Conservation (phyloP, 2,888 invertebrate genomes). For the Lasioglossum marginatum region DNA sequence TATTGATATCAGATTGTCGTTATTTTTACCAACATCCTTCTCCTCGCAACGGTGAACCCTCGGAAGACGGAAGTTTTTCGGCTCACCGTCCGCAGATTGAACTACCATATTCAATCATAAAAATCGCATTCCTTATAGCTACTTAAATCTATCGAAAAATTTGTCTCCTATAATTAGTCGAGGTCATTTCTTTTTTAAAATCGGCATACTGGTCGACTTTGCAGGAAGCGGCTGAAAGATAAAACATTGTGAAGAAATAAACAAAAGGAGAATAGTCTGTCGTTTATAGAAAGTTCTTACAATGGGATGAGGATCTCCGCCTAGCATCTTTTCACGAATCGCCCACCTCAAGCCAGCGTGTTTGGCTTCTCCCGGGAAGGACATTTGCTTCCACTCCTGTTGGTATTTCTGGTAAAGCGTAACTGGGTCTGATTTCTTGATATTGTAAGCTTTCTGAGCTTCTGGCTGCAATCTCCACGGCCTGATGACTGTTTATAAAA, state of each 20-base stretch:
- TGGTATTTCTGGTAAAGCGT: conserved; percentile 91
- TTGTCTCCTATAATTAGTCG: neutral
- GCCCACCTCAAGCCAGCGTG: conserved; percentile 90
- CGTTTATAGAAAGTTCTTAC: conserved; percentile 67
- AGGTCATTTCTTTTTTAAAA: conserved; percentile 73
- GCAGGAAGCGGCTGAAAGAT: conserved; percentile 74
- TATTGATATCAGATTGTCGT: conserved; percentile 18
- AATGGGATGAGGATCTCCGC: conserved; percentile 82
- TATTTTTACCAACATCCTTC: conserved; percentile 26
- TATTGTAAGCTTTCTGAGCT: conserved; percentile 69
- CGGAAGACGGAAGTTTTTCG: neutral
- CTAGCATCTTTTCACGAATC: conserved; percentile 89
- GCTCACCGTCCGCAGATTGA: neutral
- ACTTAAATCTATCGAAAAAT: conserved; percentile 11
- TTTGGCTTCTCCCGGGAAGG: conserved; percentile 90
- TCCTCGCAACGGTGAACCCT: neutral
- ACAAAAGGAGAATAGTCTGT: neutral
- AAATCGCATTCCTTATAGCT: neutral
- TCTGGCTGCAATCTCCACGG: conserved; percentile 85
- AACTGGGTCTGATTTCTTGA: conserved; percentile 89
- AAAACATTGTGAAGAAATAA: neutral
- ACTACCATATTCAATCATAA: neutral
- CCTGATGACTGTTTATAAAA: conserved; percentile 86
- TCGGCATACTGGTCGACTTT: conserved; percentile 70
- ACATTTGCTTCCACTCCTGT: conserved; percentile 90